phyloP scores from a whole-genome alignment of 2,888 invertebrate species.

The Penaeus monodon region DNA sequence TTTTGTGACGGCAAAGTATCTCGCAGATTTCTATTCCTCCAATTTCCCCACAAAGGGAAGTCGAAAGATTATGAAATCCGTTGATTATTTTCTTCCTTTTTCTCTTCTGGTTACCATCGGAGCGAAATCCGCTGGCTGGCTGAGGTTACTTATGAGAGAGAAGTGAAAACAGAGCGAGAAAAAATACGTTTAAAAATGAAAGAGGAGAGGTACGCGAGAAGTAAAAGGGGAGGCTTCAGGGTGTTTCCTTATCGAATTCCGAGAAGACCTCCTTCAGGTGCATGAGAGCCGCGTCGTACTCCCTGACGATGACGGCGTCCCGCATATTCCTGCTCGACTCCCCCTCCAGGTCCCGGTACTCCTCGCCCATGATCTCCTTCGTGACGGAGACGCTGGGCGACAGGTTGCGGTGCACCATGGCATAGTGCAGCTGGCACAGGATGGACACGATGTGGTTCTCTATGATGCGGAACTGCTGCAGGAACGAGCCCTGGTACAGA shows the following conservation, averaged over 20 bases:
- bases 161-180: not conserved
- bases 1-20: too few relatives aligned
- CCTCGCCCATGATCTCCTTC: conserved; percentile 69
- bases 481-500: conserved; percentile 71
- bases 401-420: conserved; percentile 73
- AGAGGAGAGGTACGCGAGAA: not conserved
- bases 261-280: conserved; percentile 73
- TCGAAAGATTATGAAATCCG: too few relatives aligned
- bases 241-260: conserved; percentile 64
- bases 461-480: conserved; percentile 74
- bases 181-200: not conserved
- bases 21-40: too few relatives aligned
- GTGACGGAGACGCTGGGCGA: conserved; percentile 70
- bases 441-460: conserved; percentile 77
- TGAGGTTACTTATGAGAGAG: too few relatives aligned
- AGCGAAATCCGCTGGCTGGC: too few relatives aligned
- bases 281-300: conserved; percentile 76
- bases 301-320: conserved; percentile 77
- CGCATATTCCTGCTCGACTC: conserved; percentile 72
- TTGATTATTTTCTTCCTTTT: too few relatives aligned
- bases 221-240: conserved; percentile 5
- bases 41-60: too few relatives aligned
- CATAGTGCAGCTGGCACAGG: conserved; percentile 79
- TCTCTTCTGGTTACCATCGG: too few relatives aligned
- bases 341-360: conserved; percentile 69